Evolutionary conservation across 2,888 invertebrate genomes (phyloP).

Genomic region (Melieria crassipennis): DNA sequence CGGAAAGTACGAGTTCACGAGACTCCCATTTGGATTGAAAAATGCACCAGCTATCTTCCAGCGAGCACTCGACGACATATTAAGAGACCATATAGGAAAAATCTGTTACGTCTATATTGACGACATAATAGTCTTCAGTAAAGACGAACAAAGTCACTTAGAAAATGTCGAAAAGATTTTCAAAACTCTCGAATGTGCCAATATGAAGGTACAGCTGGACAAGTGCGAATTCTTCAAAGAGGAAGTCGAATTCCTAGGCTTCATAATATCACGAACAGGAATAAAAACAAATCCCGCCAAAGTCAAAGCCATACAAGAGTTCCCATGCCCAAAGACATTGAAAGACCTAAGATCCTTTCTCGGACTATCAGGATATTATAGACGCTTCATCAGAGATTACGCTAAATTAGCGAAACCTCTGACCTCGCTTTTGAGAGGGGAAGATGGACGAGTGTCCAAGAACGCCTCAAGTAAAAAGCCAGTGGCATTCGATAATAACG

Average conservation of each 20-base stretch:
- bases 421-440: constrained; percentile 1
- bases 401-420: constrained; percentile 8
- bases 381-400: constrained; percentile 8
- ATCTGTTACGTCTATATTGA: too few relatives aligned
- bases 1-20: too few relatives aligned
- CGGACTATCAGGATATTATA: neutral
- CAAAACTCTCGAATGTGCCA: neutral
- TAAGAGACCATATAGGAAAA: too few relatives aligned
- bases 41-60: too few relatives aligned
- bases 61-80: too few relatives aligned
- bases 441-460: neutral
- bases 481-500: neutral
- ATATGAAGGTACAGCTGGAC: too few relatives aligned
- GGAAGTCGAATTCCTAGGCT: too few relatives aligned
- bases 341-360: constrained; percentile 13
- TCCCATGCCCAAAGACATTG: constrained; percentile 23
- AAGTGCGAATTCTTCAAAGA: too few relatives aligned
- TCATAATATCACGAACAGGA: too few relatives aligned
- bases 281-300: too few relatives aligned
- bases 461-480: neutral
- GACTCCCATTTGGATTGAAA: too few relatives aligned
- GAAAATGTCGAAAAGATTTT: neutral
- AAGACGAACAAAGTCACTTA: neutral
- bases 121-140: neutral
- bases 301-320: constrained; percentile 13